Evolutionary conservation across 2,888 invertebrate species (phyloP), one percentile per base, ranked within the genome.

Genomic region (Gryllus longicercus): DNA sequence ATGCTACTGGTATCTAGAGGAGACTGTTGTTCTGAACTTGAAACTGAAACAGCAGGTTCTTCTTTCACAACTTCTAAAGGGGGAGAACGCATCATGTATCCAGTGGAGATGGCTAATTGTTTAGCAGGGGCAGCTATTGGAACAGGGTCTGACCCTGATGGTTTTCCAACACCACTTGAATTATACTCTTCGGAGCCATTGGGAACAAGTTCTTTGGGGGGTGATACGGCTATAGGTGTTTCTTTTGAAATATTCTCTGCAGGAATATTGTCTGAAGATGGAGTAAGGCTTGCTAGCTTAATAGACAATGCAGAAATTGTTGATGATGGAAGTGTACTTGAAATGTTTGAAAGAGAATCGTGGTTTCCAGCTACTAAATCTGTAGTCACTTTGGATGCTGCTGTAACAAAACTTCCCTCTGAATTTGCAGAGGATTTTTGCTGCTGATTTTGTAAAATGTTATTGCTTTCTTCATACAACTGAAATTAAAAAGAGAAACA

Each of bases 381-480:
- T 38, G 38, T 38, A 8, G 38, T 38, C 38, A 38, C 38, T 63
- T 63, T 63, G 14, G 63, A 63, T 18, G 63, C 14, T 18, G 63
- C 16, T n/a, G n/a, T n/a, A n/a, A 63, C 63, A 38, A 38, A 38
- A 38, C 38, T 38, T 38, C 38, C 38, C 63, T 11, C 63, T 18
- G n/a, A n/a, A 18, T 63, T 14, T 63, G n/a, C 63, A 63, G n/a
- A 14, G 3, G 16, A 1, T 63, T 18, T 63, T 63, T 63, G 63
- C 38, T 78, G 76, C 51, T 80, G 78, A 11, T 81, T 51, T 78
- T 83, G 82, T 38, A 87, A 81, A 81, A 88, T 86, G 78, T 82
- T 83, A 81, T 84, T 83, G 75, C 87, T 87, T 83, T 88, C 87
- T 79, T 85, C 85, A 80, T 87, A 87, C 78, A 88, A 84, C 87